These are phyloP conservation scores for Notamacropus eugenii DNA, from an alignment of 2,797 vertebrate genomes.

Conservation along the genomic window DNA sequence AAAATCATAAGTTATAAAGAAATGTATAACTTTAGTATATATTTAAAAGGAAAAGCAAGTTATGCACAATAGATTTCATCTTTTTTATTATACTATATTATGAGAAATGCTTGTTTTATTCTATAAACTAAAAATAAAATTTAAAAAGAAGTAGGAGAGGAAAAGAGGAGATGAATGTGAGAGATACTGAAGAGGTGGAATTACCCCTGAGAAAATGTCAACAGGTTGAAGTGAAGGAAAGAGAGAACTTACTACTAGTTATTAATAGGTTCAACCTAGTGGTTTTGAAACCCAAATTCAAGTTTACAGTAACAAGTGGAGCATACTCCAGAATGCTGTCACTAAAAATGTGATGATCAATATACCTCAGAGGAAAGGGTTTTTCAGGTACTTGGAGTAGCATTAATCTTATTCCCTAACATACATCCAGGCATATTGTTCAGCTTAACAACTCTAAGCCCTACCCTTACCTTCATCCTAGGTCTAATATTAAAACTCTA, in stretches of 20 bases:
- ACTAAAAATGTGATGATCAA: neutral
- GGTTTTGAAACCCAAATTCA: neutral
- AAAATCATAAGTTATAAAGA: too few species aligned
- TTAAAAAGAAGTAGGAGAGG: neutral
- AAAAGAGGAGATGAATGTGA: neutral
- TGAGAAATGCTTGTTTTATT: too few species aligned
- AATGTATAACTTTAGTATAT: too few species aligned
- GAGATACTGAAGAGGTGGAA: too few species aligned
- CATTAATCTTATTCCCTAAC: neutral
- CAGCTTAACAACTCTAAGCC: neutral
- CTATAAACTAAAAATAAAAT: too few species aligned
- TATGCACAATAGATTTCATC: too few species aligned
- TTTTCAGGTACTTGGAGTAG: neutral
- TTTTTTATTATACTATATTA: too few species aligned
- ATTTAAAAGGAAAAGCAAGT: too few species aligned
- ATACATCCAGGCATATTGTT: conserved; percentile 20
- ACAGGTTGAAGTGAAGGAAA: neutral
- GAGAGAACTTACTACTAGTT: too few species aligned
- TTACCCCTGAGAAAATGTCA: neutral
- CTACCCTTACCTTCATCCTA: neutral
- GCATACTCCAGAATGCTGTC: neutral
- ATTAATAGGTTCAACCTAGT: too few species aligned
- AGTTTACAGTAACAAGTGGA: conserved; percentile 8
- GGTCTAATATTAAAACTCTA: neutral
- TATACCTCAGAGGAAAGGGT: neutral